phyloP scores from a whole-genome alignment of 2,113 vertebrate genomes.

The Brevimyrus niger region DNA sequence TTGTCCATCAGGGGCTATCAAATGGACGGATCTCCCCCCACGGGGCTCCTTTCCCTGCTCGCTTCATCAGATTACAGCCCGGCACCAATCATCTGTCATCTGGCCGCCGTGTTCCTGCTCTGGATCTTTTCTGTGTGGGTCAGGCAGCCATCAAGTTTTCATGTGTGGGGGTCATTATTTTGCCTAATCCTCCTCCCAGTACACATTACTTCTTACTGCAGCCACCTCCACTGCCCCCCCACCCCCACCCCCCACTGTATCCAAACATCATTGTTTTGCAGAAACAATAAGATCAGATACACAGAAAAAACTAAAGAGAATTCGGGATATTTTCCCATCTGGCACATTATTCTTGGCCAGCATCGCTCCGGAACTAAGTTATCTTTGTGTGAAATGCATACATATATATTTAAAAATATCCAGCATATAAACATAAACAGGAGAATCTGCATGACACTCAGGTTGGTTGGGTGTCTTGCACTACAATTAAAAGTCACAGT shows the following conservation, averaged over 20 bases:
- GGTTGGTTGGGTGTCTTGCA: neutral
- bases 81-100: neutral
- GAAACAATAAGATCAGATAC: constrained; percentile 13
- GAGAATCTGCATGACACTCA: neutral
- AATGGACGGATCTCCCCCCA: neutral
- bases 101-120: neutral
- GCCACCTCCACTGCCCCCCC: neutral
- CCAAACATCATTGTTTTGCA: neutral
- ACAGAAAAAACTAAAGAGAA: neutral
- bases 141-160: neutral
- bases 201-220: neutral
- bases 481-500: neutral
- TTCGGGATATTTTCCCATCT: neutral
- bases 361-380: neutral
- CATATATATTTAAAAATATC: neutral
- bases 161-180: neutral
- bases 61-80: neutral
- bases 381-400: neutral
- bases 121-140: neutral
- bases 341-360: neutral
- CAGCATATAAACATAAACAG: constrained; percentile 12
- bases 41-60: neutral
- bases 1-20: neutral
- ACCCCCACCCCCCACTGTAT: neutral
- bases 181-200: neutral